Evolutionary conservation across 2,888 invertebrate genomes (phyloP).

Genomic region (Tenthredo amoena): DNA sequence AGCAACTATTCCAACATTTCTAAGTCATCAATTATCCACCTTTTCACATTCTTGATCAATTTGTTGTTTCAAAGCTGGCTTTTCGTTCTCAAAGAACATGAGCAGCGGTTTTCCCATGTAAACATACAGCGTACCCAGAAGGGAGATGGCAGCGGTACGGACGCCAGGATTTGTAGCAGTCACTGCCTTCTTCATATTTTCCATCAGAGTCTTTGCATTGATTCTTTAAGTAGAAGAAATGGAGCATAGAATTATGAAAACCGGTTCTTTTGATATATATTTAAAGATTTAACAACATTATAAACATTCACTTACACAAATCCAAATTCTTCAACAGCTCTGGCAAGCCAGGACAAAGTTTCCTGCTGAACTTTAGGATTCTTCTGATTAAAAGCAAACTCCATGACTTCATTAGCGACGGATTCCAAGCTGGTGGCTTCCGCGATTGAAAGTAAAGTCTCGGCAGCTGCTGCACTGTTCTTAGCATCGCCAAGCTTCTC

Average conservation of each 20-base stretch:
- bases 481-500: slow-evolving; percentile 93
- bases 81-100: slow-evolving; percentile 92
- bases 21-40: slow-evolving; percentile 76
- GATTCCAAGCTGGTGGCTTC: slow-evolving; percentile 89
- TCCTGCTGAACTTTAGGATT: slow-evolving; percentile 96
- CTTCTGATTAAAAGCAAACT: slow-evolving; percentile 90
- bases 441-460: slow-evolving; percentile 87
- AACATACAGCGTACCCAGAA: slow-evolving; percentile 89
- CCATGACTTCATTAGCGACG: slow-evolving; percentile 85
- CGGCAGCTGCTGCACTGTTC: slow-evolving; percentile 85
- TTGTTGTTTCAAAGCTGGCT: slow-evolving; percentile 89
- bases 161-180: slow-evolving; percentile 92
- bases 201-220: slow-evolving; percentile 87
- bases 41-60: slow-evolving; percentile 94
- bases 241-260: neutral
- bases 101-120: slow-evolving; percentile 89
- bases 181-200: slow-evolving; percentile 90
- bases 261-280: neutral
- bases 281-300: slow-evolving; percentile 15
- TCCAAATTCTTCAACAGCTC: slow-evolving; percentile 92
- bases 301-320: slow-evolving; percentile 82
- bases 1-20: neutral
- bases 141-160: slow-evolving; percentile 86
- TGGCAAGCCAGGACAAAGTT: slow-evolving; percentile 89
- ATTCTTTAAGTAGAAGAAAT: slow-evolving; percentile 74